Conservation (phyloP, 1,140 invertebrate genomes). For the Zelostemma sp. region DNA sequence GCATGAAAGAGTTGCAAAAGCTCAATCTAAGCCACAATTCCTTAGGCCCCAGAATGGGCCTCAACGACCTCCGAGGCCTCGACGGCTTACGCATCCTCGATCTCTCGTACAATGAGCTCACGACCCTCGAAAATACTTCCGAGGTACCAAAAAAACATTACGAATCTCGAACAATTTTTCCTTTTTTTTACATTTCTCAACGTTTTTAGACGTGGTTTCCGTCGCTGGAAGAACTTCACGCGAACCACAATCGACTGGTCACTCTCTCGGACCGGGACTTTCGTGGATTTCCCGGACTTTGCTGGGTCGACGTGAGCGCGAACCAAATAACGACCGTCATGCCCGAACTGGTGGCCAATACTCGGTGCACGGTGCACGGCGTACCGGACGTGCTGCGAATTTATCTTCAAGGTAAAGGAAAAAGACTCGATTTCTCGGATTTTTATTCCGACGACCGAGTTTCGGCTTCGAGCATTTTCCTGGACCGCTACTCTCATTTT, state of each 20-base stretch:
- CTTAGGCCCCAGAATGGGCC: slow-evolving; percentile 76
- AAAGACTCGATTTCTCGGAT: too few species aligned
- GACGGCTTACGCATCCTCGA: slow-evolving; percentile 79
- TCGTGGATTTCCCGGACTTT: slow-evolving; percentile 82
- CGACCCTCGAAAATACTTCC: slow-evolving; percentile 82
- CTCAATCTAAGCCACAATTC: slow-evolving; percentile 82
- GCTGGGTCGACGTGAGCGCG: slow-evolving; percentile 81
- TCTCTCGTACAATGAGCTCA: slow-evolving; percentile 81
- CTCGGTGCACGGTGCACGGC: slow-evolving; percentile 81
- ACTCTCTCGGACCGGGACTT: slow-evolving; percentile 81
- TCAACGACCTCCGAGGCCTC: slow-evolving; percentile 81
- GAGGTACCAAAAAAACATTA: slow-evolving; percentile 72
- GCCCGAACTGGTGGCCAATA: slow-evolving; percentile 81
- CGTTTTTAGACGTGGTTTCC: slow-evolving; percentile 80
- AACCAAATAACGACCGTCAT: slow-evolving; percentile 80
- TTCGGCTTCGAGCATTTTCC: too few species aligned
- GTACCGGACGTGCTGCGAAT: slow-evolving; percentile 82
- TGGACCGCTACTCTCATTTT: too few species aligned
- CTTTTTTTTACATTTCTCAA: slow-evolving; percentile 29
- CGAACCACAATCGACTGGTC: slow-evolving; percentile 79
- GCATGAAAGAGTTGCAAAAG: slow-evolving; percentile 78
- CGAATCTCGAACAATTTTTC: background rate
- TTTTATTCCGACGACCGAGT: too few species aligned
- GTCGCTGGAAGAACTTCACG: slow-evolving; percentile 79
- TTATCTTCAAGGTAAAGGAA: slow-evolving; percentile 79